Percentiles rank a stretch among this genome's conserved stretches.
Conservation (phyloP, 2,113 vertebrate species). For the Thinocorus orbignyianus region DNA sequence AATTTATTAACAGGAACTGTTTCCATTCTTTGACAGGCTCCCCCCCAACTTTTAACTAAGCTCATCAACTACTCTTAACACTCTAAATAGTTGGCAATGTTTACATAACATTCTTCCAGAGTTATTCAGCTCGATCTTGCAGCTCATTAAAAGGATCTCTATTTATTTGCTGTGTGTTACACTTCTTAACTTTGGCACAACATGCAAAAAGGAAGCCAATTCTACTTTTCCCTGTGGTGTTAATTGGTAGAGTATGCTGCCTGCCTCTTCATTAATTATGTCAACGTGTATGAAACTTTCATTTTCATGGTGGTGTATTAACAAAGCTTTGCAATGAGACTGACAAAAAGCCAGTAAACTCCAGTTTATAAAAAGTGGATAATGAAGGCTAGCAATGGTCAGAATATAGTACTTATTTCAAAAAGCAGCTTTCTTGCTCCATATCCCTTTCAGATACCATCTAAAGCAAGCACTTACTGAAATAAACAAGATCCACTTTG, state of each 20-base stretch:
- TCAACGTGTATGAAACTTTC: constrained; percentile 83
- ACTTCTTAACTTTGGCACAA: constrained; percentile 86
- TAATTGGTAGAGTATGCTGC: constrained; percentile 90
- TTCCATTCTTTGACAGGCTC: not conserved
- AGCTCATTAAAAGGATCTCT: constrained; percentile 89
- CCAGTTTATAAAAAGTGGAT: constrained; percentile 26
- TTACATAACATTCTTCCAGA: constrained; percentile 79
- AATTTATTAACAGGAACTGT: constrained; percentile 41
- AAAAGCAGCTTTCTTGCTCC: constrained; percentile 11
- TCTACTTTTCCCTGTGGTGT: constrained; percentile 90
- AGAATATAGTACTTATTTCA: not conserved
- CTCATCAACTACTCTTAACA: constrained; percentile 83
- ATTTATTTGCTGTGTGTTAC: constrained; percentile 88
- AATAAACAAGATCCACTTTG: constrained; percentile 5
- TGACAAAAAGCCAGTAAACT: constrained; percentile 71
- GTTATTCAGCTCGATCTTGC: constrained; percentile 76
- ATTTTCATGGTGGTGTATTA: constrained; percentile 77
- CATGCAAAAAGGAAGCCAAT: constrained; percentile 85
- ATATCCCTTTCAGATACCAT: not conserved
- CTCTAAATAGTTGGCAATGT: constrained; percentile 78
- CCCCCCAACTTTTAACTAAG: constrained; percentile 59
- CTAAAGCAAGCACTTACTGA: constrained; percentile 11
- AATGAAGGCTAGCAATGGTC: constrained; percentile 57
- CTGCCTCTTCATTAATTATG: constrained; percentile 93
- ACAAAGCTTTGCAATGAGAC: constrained; percentile 73